Evolutionary conservation across 2,888 invertebrate genomes (phyloP).

Genomic region (Dichetophora obliterata): DNA sequence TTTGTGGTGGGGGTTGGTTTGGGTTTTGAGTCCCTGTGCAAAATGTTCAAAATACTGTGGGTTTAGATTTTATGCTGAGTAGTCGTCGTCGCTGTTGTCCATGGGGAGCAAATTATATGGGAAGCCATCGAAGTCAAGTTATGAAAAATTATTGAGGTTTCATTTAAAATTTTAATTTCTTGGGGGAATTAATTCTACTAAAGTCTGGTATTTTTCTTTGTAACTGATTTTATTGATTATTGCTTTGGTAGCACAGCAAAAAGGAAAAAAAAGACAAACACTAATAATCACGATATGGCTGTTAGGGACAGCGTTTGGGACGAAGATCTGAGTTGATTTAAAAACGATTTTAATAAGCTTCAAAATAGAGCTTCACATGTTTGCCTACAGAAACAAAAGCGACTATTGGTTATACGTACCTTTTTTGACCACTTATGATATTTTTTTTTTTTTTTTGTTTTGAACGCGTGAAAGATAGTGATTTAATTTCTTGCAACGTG

Average conservation of each 20-base stretch:
- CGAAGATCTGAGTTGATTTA: too few species aligned
- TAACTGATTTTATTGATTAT: neutral
- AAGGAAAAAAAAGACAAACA: neutral
- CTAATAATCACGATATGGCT: neutral
- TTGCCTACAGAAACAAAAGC: too few species aligned
- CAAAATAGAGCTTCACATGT: too few species aligned
- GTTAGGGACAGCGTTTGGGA: too few species aligned
- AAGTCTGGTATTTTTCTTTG: neutral
- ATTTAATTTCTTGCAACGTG: too few species aligned
- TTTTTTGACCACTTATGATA: too few species aligned
- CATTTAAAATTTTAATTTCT: neutral
- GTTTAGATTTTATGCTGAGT: neutral
- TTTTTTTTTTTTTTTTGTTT: too few species aligned
- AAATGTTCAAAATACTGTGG: neutral
- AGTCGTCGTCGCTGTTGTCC: neutral
- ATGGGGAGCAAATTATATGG: conserved; percentile 17
- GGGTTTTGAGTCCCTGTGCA: too few species aligned
- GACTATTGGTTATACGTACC: too few species aligned
- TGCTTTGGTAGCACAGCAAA: neutral
- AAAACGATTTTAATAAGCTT: too few species aligned
- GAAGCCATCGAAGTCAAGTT: neutral
- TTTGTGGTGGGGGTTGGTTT: too few species aligned
- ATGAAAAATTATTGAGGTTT: conserved; percentile 4
- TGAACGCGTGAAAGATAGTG: too few species aligned
- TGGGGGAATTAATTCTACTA: neutral